These are phyloP conservation scores for Bolinopsis microptera DNA, from an alignment of 37 sponge, comb jelly and placozoan genomes.

Conservation along the genomic window DNA sequence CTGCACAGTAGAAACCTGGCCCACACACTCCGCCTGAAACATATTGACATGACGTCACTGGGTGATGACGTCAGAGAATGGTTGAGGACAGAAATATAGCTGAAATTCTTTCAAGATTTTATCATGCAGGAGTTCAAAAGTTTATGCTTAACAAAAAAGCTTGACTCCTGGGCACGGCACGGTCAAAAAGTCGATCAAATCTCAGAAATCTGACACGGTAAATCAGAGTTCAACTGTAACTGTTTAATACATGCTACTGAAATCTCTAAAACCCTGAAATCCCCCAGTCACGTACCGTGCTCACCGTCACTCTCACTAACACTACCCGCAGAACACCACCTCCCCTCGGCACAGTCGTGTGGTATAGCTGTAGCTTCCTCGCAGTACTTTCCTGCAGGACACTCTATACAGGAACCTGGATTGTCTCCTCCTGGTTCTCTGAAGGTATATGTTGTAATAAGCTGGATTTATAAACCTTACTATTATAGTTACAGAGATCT, in stretches of 20 bases:
- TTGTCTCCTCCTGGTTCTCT: neutral
- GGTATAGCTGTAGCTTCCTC: constrained; percentile 40
- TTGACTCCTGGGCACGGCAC: no score
- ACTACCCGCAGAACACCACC: constrained; percentile 52
- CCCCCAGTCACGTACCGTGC: constrained; percentile 50
- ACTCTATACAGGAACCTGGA: constrained; percentile 4
- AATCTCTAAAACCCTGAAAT: no score
- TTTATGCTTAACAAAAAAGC: no score
- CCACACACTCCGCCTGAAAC: constrained; percentile 65
- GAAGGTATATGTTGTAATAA: neutral
- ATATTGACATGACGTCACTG: neutral
- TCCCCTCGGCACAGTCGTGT: constrained; percentile 33
- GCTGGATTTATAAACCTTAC: no score
- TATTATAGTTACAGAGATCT: no score
- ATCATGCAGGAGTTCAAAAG: no score
- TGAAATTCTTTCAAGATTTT: no score
- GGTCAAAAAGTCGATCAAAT: no score
- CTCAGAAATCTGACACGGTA: no score
- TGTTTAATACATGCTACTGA: no score
- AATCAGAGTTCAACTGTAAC: no score
- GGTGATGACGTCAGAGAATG: neutral
- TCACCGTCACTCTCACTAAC: constrained; percentile 4
- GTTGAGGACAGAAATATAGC: neutral
- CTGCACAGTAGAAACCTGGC: constrained; percentile 62
- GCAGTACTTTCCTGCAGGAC: constrained; percentile 66